Conservation (phyloP, 2,113 vertebrate genomes). For the Mustela lutreola region DNA sequence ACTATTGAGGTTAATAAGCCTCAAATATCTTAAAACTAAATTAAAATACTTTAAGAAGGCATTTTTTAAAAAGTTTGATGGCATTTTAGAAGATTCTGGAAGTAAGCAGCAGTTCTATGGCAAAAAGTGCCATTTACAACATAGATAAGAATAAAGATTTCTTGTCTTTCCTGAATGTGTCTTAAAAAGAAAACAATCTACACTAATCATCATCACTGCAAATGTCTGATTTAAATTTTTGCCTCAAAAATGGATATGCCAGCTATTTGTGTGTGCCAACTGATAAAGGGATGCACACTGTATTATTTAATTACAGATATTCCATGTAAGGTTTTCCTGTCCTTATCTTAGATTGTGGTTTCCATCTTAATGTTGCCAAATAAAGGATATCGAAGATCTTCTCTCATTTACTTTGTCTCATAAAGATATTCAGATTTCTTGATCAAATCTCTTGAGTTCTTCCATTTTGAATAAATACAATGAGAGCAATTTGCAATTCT, state of each 20-base stretch:
- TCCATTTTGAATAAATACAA: constrained; percentile 34
- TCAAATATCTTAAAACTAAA: constrained; percentile 66
- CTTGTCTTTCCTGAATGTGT: constrained; percentile 6
- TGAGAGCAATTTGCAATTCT: constrained; percentile 48
- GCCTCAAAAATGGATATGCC: neutral
- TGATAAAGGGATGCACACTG: neutral
- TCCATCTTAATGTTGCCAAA: neutral
- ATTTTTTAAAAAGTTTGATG: constrained; percentile 1
- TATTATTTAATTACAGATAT: neutral
- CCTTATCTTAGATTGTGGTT: neutral
- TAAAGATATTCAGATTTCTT: neutral
- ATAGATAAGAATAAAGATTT: constrained; percentile 23
- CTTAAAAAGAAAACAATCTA: neutral
- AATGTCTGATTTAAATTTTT: constrained; percentile 28
- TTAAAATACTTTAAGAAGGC: constrained; percentile 52
- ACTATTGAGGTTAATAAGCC: constrained; percentile 65
- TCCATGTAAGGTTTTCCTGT: neutral
- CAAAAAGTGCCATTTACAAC: constrained; percentile 8
- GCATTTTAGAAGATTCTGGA: constrained; percentile 51
- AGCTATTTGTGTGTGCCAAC: too few relatives aligned
- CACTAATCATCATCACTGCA: neutral
- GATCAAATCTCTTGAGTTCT: neutral
- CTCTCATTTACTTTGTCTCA: neutral
- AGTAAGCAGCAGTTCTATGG: neutral
- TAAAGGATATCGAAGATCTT: neutral